Evolutionary conservation across 1,140 invertebrate species (phyloP).

Genomic region (Drosophila rhopaloa): DNA sequence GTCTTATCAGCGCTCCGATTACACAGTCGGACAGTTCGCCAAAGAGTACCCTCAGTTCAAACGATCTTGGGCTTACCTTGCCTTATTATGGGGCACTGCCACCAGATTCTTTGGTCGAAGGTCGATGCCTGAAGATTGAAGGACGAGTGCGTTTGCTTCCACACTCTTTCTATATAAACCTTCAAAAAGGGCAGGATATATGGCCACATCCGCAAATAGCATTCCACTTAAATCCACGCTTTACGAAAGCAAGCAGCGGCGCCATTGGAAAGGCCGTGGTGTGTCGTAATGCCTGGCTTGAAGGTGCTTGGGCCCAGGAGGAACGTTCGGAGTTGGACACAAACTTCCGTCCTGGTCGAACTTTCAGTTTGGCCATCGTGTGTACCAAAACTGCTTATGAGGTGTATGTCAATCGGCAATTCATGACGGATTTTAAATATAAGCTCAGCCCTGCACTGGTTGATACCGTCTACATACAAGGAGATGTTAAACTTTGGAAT

Average conservation of each 20-base stretch:
- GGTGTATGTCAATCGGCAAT: slow-evolving; percentile 85
- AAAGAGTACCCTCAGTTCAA: slow-evolving; percentile 20
- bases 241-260: slow-evolving; percentile 82
- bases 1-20: slow-evolving; percentile 42
- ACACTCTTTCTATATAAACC: slow-evolving; percentile 89
- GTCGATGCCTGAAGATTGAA: slow-evolving; percentile 86
- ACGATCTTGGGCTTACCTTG: slow-evolving; percentile 54
- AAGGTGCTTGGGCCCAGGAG: slow-evolving; percentile 85
- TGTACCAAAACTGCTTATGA: slow-evolving; percentile 74
- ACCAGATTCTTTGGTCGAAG: slow-evolving; percentile 82
- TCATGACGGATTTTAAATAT: slow-evolving; percentile 84
- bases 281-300: slow-evolving; percentile 85
- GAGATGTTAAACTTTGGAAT: slow-evolving; percentile 84
- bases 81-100: slow-evolving; percentile 75
- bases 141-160: slow-evolving; percentile 88
- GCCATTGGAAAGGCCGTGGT: slow-evolving; percentile 82
- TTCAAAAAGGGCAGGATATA: slow-evolving; percentile 87
- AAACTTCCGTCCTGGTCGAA: slow-evolving; percentile 85
- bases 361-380: slow-evolving; percentile 84
- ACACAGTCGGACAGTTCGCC: slow-evolving; percentile 25
- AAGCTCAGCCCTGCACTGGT: slow-evolving; percentile 68
- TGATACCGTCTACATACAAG: slow-evolving; percentile 85
- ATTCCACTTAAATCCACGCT: slow-evolving; percentile 89
- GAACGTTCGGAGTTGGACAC: slow-evolving; percentile 84
- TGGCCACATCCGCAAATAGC: slow-evolving; percentile 88